Evolutionary conservation across 2,113 vertebrate genomes (phyloP).

Genomic region (Carassius gibelio): DNA sequence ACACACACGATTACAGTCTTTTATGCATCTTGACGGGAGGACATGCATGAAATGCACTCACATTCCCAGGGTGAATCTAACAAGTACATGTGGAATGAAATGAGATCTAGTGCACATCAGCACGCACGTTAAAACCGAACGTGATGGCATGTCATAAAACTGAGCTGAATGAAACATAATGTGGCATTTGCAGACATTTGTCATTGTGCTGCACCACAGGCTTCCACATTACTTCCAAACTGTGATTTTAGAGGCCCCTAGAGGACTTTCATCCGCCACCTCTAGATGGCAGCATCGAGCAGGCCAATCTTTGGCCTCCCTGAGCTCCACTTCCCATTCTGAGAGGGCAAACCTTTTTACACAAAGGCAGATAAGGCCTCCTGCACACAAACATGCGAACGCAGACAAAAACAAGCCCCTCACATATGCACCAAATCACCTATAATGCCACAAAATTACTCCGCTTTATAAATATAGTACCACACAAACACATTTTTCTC

Average conservation of each 20-base stretch:
- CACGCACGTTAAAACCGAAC: background rate
- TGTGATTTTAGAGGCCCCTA: background rate
- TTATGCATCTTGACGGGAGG: background rate
- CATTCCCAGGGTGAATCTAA: background rate
- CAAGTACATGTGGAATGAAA: background rate
- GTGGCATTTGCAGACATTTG: constrained; percentile 36
- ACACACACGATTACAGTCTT: background rate
- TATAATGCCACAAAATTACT: background rate
- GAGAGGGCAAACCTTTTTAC: constrained; percentile 48
- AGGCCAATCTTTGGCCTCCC: constrained; percentile 34
- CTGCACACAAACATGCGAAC: background rate
- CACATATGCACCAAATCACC: background rate
- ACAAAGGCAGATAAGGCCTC: constrained; percentile 43
- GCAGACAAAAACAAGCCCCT: background rate
- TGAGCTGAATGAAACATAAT: constrained; percentile 23
- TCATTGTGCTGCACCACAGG: constrained; percentile 2
- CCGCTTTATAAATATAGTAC: background rate
- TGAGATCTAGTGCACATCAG: background rate
- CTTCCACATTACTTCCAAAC: background rate
- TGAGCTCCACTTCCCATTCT: constrained; percentile 14
- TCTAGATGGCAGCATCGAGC: constrained; percentile 78
- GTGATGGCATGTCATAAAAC: background rate
- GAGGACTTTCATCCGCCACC: constrained; percentile 50
- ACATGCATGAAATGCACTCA: background rate
- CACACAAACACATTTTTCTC: background rate